Evolutionary conservation across 2,113 vertebrate genomes (phyloP).

Genomic region (Taurulus bubalis): DNA sequence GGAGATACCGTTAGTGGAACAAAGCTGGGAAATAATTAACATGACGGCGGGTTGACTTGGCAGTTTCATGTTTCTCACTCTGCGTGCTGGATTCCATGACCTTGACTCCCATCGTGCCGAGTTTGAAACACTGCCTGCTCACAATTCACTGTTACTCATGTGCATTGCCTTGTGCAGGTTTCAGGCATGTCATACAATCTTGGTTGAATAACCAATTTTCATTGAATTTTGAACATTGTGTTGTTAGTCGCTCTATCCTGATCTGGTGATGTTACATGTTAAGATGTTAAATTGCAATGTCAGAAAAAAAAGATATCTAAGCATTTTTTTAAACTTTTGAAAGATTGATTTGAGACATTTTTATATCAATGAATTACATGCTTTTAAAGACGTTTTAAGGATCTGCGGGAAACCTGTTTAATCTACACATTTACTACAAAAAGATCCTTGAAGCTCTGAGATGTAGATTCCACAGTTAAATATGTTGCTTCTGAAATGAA

Average conservation of each 20-base stretch:
- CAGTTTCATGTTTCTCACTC: background rate
- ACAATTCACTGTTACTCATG: background rate
- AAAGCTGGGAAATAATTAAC: background rate
- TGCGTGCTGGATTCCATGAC: background rate
- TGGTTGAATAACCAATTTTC: background rate
- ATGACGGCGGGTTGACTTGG: background rate
- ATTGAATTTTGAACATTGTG: background rate
- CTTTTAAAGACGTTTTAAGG: background rate
- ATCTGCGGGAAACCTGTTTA: background rate
- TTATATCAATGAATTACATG: background rate
- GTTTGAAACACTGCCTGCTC: background rate
- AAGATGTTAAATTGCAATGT: background rate
- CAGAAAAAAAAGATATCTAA: background rate
- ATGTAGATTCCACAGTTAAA: constrained; percentile 5
- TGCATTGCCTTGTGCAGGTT: background rate
- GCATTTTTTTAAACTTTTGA: background rate
- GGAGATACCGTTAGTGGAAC: background rate
- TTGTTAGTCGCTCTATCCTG: background rate
- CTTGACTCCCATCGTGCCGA: background rate
- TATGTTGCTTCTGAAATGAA: constrained; percentile 53
- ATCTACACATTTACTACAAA: background rate
- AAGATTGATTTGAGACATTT: background rate
- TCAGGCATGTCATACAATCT: background rate
- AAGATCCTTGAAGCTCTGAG: background rate
- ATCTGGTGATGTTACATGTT: background rate